Conservation (phyloP, 2,888 invertebrate species). For the Odontomyia ornata region DNA sequence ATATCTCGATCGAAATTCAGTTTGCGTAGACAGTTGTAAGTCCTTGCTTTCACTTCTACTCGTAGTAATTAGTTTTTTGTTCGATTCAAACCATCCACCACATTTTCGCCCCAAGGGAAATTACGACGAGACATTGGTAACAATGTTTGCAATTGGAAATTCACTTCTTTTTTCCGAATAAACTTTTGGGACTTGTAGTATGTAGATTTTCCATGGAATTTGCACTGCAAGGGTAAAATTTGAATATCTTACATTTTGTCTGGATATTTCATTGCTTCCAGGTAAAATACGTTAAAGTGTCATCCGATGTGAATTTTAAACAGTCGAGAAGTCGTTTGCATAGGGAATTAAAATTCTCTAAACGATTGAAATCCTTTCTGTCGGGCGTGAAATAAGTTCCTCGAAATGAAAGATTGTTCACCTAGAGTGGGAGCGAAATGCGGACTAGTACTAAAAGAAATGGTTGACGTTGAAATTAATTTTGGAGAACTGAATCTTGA, state of each 20-base stretch:
- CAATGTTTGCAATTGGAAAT: conserved; percentile 28
- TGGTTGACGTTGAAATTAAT: no score
- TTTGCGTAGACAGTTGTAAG: neutral
- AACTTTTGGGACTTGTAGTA: conserved; percentile 6
- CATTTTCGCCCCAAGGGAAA: conserved; percentile 12
- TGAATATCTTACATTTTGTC: neutral
- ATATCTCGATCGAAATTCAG: no score
- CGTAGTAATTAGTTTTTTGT: conserved; percentile 30
- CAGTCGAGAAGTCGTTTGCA: conserved; percentile 48
- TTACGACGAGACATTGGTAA: conserved; percentile 17
- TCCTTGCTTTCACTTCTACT: neutral
- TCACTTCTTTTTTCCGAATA: neutral
- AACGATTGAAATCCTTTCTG: neutral
- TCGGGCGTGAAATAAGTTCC: neutral
- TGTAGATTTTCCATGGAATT: neutral
- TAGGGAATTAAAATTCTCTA: conserved; percentile 34
- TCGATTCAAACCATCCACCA: neutral
- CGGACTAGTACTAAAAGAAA: no score
- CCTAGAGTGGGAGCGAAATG: no score
- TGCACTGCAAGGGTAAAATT: neutral
- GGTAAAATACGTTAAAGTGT: conserved; percentile 41
- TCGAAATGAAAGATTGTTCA: neutral
- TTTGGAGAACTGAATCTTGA: no score
- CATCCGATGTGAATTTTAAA: conserved; percentile 48
- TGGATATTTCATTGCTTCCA: conserved; percentile 19